Evolutionary conservation across 2,888 invertebrate species (phyloP), one percentile per base, ranked within the genome.

Genomic region (Escarpia spicata): DNA sequence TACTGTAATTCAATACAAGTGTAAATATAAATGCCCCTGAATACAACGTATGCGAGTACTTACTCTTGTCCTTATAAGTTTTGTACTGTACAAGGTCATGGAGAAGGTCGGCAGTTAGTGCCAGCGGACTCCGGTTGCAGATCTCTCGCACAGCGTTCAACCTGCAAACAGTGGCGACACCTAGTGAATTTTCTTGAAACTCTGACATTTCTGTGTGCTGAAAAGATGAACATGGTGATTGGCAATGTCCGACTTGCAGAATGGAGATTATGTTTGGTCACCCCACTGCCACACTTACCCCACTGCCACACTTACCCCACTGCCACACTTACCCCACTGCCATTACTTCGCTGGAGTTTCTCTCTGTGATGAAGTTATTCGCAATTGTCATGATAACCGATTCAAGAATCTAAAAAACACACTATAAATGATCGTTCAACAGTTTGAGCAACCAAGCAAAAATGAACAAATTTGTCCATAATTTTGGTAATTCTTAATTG

Each of bases 341-440:
- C 98, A 99, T 99, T 0, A 98, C 99, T 97, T 99, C 99, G 45
- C 98, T 98, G 0, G 99, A 98, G 97, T 99, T 99, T 94, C 99
- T 97, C 97, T 99, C 99, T 0, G 99, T 98, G 43, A 99, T 98
- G 96, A 99, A 99, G 97, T 99, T 99, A 96, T 99, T 98, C 0
- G 99, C 98, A 94, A 99, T 97, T 0, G 98, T 98, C 97, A 98
- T 98, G 94, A 99, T 97, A 0, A 99, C 97, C n/a, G 98, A 98
- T 96, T 99, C 98, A 89, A 99, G 97, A 4, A 96, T 95, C 96
- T 97, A 94, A 58, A 94, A 94, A 43, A 90, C 43, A 92, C 91
- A 91, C 44, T 37, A 37, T n/a, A 58, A 37, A 31, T 43, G 19
- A 89, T 91, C 91, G n/a, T 93, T 19, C 8, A 37, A n/a, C 91